A percentile compares a stretch with the other conserved stretches of the same genome.
phyloP scores from a whole-genome alignment of 2,888 invertebrate genomes.

The Ennomos quercinarius region DNA sequence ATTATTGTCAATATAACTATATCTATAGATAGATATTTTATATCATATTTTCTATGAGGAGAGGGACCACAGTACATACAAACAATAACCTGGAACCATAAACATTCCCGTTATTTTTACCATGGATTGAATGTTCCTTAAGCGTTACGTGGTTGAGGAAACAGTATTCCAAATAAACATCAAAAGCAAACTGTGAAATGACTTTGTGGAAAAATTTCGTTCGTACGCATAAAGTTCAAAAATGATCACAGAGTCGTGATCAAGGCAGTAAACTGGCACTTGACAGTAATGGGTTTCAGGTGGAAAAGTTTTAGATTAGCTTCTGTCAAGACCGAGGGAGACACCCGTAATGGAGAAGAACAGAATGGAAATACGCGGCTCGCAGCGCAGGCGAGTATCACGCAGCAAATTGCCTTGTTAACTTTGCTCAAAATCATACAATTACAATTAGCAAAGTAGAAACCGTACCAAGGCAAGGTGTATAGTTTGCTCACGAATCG shows the following conservation, averaged over 20 bases:
- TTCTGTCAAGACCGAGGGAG: constrained; percentile 38
- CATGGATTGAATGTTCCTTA: constrained; percentile 3
- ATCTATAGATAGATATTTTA: too few species aligned
- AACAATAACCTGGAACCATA: not conserved
- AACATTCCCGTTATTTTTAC: constrained; percentile 1
- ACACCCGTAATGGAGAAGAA: constrained; percentile 49
- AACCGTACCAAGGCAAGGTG: constrained; percentile 54
- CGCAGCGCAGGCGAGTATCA: constrained; percentile 48
- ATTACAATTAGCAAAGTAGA: constrained; percentile 47
- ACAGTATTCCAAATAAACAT: constrained; percentile 28
- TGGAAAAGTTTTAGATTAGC: constrained; percentile 49
- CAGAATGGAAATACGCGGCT: constrained; percentile 52
- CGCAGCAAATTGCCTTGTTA: constrained; percentile 57
- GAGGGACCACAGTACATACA: not conserved
- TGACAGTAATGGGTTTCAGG: constrained; percentile 63
- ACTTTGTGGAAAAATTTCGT: constrained; percentile 42
- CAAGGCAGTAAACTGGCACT: constrained; percentile 60
- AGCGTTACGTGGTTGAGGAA: constrained; percentile 8
- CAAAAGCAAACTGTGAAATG: constrained; percentile 40
- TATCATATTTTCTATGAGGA: not conserved
- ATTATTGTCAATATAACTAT: too few species aligned
- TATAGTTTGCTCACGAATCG: constrained; percentile 39
- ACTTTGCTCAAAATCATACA: constrained; percentile 50
- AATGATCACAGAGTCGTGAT: constrained; percentile 57
- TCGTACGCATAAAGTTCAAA: constrained; percentile 48